A percentile compares a stretch with the other conserved stretches of the same genome.
phyloP scores from a whole-genome alignment of 1,140 invertebrate species.

The Macrosteles quadrilineatus region DNA sequence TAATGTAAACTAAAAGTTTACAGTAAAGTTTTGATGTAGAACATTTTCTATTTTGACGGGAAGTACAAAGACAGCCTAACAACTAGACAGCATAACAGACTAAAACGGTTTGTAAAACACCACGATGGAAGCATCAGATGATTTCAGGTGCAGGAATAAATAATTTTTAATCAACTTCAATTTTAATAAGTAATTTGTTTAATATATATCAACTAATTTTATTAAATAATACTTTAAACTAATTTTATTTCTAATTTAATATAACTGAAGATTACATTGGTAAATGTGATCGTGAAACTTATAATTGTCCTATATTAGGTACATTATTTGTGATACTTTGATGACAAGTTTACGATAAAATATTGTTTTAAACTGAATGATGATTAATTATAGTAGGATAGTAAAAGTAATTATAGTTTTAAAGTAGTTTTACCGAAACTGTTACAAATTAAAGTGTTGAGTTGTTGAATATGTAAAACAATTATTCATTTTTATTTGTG shows the following conservation, averaged over 20 bases:
- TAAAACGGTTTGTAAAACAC: too few species aligned
- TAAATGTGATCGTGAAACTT: conserved; percentile 6
- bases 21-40: not conserved
- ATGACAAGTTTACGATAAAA: conserved; percentile 1
- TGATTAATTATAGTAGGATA: not conserved
- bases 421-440: conserved; percentile 15
- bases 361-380: conserved; percentile 13
- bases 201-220: not conserved
- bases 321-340: conserved; percentile 11
- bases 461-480: not conserved
- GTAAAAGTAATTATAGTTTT: conserved; percentile 4
- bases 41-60: not conserved
- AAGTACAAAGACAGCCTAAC: not conserved
- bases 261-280: conserved; percentile 16
- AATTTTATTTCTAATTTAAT: conserved; percentile 17
- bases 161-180: not conserved
- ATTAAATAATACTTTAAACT: conserved; percentile 13
- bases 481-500: too few species aligned
- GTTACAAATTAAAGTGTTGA: not conserved
- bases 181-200: not conserved
- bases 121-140: too few species aligned
- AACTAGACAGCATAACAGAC: too few species aligned
- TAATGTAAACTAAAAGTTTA: conserved; percentile 4
- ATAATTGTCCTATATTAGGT: conserved; percentile 22
- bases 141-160: conserved; percentile 2